A percentile compares a stretch with the other conserved stretches of the same genome.
Conservation (phyloP, 2,113 vertebrate genomes). For the Gopherus evgoodei region DNA sequence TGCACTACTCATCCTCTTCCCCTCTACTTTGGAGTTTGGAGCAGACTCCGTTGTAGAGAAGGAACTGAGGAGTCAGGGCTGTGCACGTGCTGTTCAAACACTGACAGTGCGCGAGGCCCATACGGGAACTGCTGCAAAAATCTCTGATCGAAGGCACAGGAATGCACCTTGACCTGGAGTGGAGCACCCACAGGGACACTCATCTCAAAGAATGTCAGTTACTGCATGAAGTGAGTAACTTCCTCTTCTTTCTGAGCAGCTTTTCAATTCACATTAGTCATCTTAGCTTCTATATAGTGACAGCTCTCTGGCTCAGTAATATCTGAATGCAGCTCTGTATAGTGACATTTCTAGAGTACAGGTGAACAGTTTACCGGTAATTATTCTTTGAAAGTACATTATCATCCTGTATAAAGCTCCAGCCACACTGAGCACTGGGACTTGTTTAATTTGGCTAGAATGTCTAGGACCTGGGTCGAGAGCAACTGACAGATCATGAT, state of each 20-base stretch:
- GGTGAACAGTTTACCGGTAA: slow-evolving; percentile 36
- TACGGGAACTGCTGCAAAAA: too few species aligned
- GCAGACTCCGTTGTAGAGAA: too few species aligned
- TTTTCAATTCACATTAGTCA: neutral
- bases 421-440: neutral
- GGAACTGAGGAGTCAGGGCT: too few species aligned
- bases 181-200: too few species aligned
- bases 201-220: too few species aligned
- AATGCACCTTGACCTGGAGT: too few species aligned
- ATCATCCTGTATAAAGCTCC: slow-evolving; percentile 24
- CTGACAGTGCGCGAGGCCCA: too few species aligned
- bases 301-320: neutral
- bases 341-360: neutral
- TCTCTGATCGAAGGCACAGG: too few species aligned
- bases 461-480: neutral
- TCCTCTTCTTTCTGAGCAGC: neutral
- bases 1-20: too few species aligned
- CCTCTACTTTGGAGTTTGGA: too few species aligned
- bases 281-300: neutral
- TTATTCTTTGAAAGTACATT: neutral
- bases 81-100: too few species aligned
- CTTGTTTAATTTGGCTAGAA: neutral
- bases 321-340: slow-evolving; percentile 47
- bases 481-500: neutral
- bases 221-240: too few species aligned